Percentiles rank a stretch among this genome's conserved stretches.
Evolutionary conservation across 2,113 vertebrate species (phyloP).

Genomic region (Eudyptes chrysolophus): DNA sequence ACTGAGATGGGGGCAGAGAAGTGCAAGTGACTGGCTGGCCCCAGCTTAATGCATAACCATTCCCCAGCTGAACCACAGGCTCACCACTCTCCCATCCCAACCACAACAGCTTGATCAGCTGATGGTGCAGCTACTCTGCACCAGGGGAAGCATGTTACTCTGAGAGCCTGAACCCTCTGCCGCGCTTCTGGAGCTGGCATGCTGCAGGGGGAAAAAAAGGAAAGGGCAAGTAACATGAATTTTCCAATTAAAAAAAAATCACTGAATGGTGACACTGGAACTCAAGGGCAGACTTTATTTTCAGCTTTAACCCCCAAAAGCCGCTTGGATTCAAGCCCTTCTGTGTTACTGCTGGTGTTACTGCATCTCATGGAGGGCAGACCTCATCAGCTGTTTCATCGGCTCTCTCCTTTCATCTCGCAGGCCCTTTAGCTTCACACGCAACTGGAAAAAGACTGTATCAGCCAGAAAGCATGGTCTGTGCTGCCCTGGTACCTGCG

Average conservation of each 20-base stretch:
- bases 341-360: background rate
- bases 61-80: background rate
- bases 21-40: background rate
- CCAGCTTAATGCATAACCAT: background rate
- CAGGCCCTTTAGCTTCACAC: background rate
- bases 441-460: background rate
- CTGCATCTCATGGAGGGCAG: background rate
- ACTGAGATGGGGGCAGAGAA: background rate
- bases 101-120: rapidly evolving
- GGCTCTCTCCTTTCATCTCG: background rate
- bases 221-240: background rate
- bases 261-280: background rate
- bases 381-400: rapidly evolving
- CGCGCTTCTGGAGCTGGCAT: background rate
- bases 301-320: background rate
- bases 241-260: background rate
- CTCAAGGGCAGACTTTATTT: background rate
- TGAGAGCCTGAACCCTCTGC: background rate
- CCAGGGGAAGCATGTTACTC: background rate
- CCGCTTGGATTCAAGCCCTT: background rate
- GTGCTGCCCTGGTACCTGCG: constrained; percentile 25
- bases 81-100: background rate
- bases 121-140: background rate
- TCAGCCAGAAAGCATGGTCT: background rate
- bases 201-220: background rate